Conservation (phyloP, 2,113 vertebrate genomes). For the Saguinus imperator region DNA sequence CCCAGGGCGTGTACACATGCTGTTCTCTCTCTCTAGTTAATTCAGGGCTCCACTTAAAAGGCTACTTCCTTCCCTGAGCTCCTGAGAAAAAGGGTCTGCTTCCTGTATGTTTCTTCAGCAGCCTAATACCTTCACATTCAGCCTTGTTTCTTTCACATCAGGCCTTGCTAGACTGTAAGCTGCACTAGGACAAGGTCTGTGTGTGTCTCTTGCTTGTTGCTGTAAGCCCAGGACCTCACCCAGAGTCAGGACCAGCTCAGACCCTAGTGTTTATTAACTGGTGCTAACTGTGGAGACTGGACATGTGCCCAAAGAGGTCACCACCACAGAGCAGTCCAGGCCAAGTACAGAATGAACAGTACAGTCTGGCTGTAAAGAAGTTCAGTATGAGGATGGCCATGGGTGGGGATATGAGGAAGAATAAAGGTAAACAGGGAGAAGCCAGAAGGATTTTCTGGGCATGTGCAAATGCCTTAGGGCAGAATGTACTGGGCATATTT, state of each 20-base stretch:
- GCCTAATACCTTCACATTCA: not conserved
- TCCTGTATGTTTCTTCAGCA: not conserved
- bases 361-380: not conserved
- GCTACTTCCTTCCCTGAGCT: not conserved
- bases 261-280: slow-evolving; percentile 31
- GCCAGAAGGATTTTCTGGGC: not conserved
- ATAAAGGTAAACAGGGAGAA: not conserved
- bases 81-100: not conserved
- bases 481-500: not conserved
- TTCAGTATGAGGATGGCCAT: not conserved
- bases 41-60: not conserved
- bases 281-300: not conserved
- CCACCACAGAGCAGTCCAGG: not conserved
- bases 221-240: not conserved
- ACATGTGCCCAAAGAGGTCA: slow-evolving; percentile 18
- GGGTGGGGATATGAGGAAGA: not conserved
- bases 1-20: not conserved
- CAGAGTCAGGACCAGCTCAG: not conserved
- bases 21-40: not conserved
- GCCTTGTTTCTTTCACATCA: not conserved
- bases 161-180: not conserved
- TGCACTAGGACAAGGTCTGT: not conserved
- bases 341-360: not conserved
- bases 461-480: not conserved
- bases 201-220: slow-evolving; percentile 14